Evolutionary conservation across 35 echinoderm and acorn worm species (phyloP).

Genomic region (Strongylocentrotus purpuratus): DNA sequence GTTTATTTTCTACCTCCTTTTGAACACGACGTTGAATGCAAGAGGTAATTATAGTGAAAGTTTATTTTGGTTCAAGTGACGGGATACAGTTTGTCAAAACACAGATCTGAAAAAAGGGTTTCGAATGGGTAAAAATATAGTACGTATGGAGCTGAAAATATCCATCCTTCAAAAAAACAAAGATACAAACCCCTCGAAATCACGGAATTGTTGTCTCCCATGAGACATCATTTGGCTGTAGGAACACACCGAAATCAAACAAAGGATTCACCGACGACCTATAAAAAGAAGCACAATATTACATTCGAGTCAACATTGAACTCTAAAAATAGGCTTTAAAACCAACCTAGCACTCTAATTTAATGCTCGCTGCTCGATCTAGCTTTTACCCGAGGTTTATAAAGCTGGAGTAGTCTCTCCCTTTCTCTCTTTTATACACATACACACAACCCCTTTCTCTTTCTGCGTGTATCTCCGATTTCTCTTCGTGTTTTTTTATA

Average conservation of each 20-base stretch:
- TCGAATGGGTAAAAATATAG: not conserved
- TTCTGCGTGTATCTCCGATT: no score
- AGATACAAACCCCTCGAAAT: no score
- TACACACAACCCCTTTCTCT: not conserved
- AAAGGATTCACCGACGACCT: not conserved
- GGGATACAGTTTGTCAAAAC: no score
- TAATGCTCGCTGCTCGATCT: not conserved
- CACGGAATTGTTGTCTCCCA: no score
- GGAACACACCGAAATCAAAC: not conserved
- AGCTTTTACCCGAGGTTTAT: not conserved
- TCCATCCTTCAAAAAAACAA: no score
- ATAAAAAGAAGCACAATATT: not conserved
- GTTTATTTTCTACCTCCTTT: no score
- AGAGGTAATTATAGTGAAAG: no score
- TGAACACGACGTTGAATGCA: no score
- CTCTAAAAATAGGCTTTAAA: not conserved
- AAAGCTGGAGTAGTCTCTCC: not conserved
- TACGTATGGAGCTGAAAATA: no score
- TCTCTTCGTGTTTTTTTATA: no score
- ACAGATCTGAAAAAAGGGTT: not conserved
- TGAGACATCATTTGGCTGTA: not conserved
- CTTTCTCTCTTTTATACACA: not conserved
- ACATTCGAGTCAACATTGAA: not conserved
- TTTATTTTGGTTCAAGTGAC: no score
- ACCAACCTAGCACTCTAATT: not conserved